Base-by-base conservation (phyloP, 2,888 invertebrate genomes). In the Diplazon laetatorius region DNA sequence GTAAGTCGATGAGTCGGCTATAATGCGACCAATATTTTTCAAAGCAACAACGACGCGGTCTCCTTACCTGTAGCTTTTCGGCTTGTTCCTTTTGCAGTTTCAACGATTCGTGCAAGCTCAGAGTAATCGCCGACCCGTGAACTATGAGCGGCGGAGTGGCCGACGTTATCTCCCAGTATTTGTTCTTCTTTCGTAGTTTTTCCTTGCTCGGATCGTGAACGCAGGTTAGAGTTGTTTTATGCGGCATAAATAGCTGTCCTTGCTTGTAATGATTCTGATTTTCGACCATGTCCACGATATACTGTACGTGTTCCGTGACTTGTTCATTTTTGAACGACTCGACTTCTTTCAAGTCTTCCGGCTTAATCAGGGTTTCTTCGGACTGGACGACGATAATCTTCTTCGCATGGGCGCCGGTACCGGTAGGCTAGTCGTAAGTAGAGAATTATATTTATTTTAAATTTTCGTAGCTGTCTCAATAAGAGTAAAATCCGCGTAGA, bases 161-260 rank as follows among this genome's bases (percentile, higher is more conserved):
- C 12, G 94, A 93, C 0, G 94, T 94, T 4, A 93, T 91, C 89
- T 94, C 94, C 93, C 94, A 94, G 83, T 93, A 83, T 86, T 92
- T 92, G 81, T 92, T 89, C 82, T 92, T 93, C 73, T 92, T 92
- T 35, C 93, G 90, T 0, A 85, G 74, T 62, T 92, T 91, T 84
- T 93, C 94, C 83, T 93, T 93, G 66, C 89, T 89, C 18, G 93
- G 93, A 84, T 93, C 91, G 77, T 93, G 93, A 1, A 92, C 92
- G 87, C 93, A 91, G 1, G 92, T 91, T 77, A 86, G 92, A 6
- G 93, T 93, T 16, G 94, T 94, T 89, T 92, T 93, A 80, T 92
- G 93, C 2, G 94, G 94, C 81, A 93, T 93, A 77, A 93, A 94
- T 20, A 91, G 85, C 44, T 92, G 91, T 50, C 87, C 91, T 16